Base-by-base conservation (phyloP, 2,113 vertebrate species). In the Menidia beryllina region DNA sequence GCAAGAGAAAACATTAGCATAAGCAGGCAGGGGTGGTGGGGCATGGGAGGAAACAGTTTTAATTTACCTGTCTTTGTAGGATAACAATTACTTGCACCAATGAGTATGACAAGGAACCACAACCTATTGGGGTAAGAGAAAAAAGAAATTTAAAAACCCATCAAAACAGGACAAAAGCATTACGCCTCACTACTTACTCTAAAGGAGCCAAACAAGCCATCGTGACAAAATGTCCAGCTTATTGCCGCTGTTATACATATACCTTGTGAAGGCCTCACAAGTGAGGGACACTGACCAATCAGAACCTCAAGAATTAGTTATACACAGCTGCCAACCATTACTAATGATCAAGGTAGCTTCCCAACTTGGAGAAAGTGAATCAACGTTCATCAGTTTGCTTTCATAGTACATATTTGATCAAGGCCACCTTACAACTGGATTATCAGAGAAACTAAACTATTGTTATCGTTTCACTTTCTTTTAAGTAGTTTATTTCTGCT, bases 281-380 rank as follows among this genome's bases (percentile, higher is more conserved):
- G 20, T 49, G 63, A 63, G 38, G 36, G 39, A 25, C 20, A 20
- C 23, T 53, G 73, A 71, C 72, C 75, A 86, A 76, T 85, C 77
- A 77, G 49, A 52, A 25, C 20, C 1, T 0, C 14, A 20, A 6
- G 0, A 65, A 45, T 30, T 43, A 38, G 75, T 1, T 1, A 69
- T 2, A 1, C 65, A 68, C 79, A 77, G 74, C 36, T 66, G 82
- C 25, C 7, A 19, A 13, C 17, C 11, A 20, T 61, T 17, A 48
- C 8, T 41, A 36, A 49, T 60, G 52, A 68, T 30, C 17, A 69
- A 24, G 62, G 43, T 50, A 25, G 14, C 36, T 52, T 7, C 17
- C 3, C 12, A 48, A 15, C 6, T 13, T 52, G 20, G 65, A 43
- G 43, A 38, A 11, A 15, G 1, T 34, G 30, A 10, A 34, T 8